A percentile compares a stretch with the other conserved stretches of the same genome.
These are phyloP conservation scores for Sinotaia quadrata DNA, from an alignment of 2,888 invertebrate species.

Conservation along the genomic window DNA sequence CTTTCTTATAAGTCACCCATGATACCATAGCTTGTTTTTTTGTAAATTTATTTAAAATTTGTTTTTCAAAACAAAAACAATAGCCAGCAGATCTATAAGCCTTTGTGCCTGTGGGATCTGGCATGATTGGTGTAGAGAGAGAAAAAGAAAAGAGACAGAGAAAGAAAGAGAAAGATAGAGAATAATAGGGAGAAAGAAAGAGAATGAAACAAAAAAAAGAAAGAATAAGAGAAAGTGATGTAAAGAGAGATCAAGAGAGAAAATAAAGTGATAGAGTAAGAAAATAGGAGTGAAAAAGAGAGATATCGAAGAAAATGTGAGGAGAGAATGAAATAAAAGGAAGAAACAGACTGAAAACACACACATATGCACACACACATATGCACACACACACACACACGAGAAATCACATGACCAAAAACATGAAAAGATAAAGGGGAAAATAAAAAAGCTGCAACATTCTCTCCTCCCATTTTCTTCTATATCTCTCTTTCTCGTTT, in stretches of 20 bases:
- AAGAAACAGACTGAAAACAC: not conserved
- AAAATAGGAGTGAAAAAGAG: not conserved
- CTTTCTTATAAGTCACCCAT: too few relatives aligned
- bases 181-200: not conserved
- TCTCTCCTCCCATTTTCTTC: not conserved
- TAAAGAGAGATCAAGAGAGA: not conserved
- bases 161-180: not conserved
- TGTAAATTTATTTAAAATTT: too few relatives aligned
- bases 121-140: conserved; percentile 6
- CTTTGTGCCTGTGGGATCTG: too few relatives aligned
- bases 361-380: not conserved
- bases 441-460: not conserved
- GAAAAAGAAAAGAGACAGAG: not conserved
- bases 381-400: not conserved
- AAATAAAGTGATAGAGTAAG: conserved; percentile 1
- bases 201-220: conserved; percentile 1
- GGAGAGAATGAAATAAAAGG: conserved; percentile 3
- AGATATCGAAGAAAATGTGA: not conserved
- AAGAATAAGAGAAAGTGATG: not conserved
- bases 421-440: not conserved
- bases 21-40: too few relatives aligned
- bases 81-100: too few relatives aligned
- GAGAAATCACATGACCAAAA: not conserved
- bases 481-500: too few relatives aligned
- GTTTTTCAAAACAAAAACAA: too few relatives aligned